Evolutionary conservation across 2,797 vertebrate genomes (phyloP), one percentile per base, ranked within the genome.

Genomic region (Ptychobarbus kaznakovi): DNA sequence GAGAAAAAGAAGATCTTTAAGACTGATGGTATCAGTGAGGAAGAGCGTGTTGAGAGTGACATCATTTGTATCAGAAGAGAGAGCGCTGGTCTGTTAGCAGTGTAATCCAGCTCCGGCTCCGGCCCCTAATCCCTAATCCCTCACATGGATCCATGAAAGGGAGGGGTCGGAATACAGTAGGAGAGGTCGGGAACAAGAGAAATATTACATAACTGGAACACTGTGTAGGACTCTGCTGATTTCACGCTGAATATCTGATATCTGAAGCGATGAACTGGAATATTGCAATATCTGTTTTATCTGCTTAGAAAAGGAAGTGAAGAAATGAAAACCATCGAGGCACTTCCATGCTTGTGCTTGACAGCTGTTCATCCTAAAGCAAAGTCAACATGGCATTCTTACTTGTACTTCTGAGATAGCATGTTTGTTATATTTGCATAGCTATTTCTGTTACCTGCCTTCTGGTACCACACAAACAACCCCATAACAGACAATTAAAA

Each of bases 81-180:
- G 82, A 77, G 76, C 38, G 42, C 75, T 35, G 28, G 76, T 77
- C 82, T 68, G 63, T 84, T 61, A 61, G 82, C 91, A 90, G 81
- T 90, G 89, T 96, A 95, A 96, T 95, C 93, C 91, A 88, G 89
- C 82, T 80, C 58, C 90, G 22, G 56, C 76, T 63, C 56, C 76
- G 92, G 93, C 86, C 92, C 89, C 88, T 94, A 95, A 96, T 95
- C 94, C 93, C 85, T 96, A 95, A 96, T 96, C 95, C 94, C 90
- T 86, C 93, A 92, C 89, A 90, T 92, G 94, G 94, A 94, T 94
- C 94, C 92, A 66, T 28, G 90, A 89, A 90, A 86, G 61, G 72
- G 66, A 63, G 69, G 40, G 65, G 80, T 40, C 56, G 53, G 86
- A 56, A 75, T 58, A 81, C 61, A 82, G 82, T 82, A 85, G 16